phyloP scores from a whole-genome alignment of 64 coral and sea anemone genomes.

The Acropora yongei region DNA sequence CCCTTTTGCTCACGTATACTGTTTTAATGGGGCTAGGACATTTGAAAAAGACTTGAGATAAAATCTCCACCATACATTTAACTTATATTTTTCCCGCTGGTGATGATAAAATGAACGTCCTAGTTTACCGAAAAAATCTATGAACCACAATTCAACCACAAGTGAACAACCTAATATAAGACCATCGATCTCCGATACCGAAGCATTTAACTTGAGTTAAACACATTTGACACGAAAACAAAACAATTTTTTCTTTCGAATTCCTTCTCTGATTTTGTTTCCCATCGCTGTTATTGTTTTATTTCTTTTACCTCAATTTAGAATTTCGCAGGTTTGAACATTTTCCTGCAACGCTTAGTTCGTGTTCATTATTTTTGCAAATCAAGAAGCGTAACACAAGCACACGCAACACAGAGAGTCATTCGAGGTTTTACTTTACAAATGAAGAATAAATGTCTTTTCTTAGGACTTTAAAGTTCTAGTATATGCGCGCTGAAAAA shows the following conservation, averaged over 20 bases:
- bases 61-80: neutral
- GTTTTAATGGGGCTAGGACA: too few species aligned
- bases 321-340: neutral
- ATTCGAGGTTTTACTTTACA: neutral
- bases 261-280: neutral
- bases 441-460: neutral
- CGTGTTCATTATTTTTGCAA: neutral
- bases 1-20: too few species aligned
- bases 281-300: neutral
- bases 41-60: neutral
- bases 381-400: neutral
- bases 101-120: neutral
- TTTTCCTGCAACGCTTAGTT: too few species aligned
- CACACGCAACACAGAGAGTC: too few species aligned
- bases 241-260: neutral
- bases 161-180: neutral
- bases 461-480: neutral
- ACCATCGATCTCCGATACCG: neutral
- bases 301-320: neutral
- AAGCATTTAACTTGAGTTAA: neutral
- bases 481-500: neutral
- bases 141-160: neutral
- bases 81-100: neutral
- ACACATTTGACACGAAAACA: too few species aligned
- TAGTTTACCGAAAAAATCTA: neutral